phyloP scores from a whole-genome alignment of 2,113 vertebrate species.

The Centropus bengalensis region DNA sequence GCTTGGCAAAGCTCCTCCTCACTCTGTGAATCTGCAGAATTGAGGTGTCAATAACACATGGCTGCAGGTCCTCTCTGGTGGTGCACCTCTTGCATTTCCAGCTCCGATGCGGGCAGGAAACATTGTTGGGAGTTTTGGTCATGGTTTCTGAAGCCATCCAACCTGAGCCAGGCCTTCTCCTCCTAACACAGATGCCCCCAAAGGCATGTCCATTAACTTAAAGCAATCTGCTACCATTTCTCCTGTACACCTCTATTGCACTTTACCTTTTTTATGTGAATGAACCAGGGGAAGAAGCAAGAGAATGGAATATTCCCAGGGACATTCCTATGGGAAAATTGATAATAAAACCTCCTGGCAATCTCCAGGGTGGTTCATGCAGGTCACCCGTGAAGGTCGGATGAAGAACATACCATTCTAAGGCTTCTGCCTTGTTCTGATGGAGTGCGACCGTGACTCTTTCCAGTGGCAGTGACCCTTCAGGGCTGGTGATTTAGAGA shows the following conservation, averaged over 20 bases:
- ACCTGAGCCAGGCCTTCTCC: constrained; percentile 15
- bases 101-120: constrained; percentile 55
- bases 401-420: constrained; percentile 55
- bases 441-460: neutral
- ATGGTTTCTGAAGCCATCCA: constrained; percentile 55
- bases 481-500: constrained; percentile 40
- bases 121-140: constrained; percentile 49
- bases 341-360: neutral
- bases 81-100: constrained; percentile 51
- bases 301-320: constrained; percentile 40
- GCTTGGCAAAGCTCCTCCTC: constrained; percentile 34
- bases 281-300: constrained; percentile 15
- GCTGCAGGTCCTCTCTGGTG: constrained; percentile 25
- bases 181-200: neutral
- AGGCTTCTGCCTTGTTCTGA: constrained; percentile 38
- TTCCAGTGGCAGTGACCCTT: constrained; percentile 12
- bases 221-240: constrained; percentile 38
- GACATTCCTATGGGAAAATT: neutral
- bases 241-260: constrained; percentile 51
- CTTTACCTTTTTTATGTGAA: constrained; percentile 13
- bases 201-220: constrained; percentile 1
- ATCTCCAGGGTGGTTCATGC: neutral
- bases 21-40: constrained; percentile 60
- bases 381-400: neutral
- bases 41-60: neutral